Evolutionary conservation across 1,140 invertebrate genomes (phyloP).

Genomic region (Apis dorsata): DNA sequence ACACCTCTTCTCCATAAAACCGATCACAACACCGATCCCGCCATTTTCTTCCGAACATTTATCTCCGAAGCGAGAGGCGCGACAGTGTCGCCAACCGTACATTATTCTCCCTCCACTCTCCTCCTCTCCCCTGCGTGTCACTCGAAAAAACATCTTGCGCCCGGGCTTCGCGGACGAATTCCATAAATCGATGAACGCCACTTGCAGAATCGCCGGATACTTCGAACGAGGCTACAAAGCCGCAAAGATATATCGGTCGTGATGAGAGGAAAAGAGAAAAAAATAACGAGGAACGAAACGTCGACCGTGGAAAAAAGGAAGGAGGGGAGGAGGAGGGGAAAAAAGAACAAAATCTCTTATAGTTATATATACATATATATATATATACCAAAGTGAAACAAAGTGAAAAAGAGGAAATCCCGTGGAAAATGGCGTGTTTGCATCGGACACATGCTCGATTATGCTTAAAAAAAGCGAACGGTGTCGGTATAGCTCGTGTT

Average conservation of each 20-base stretch:
- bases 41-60: slow-evolving; percentile 2
- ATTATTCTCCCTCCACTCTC: background rate
- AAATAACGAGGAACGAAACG: background rate
- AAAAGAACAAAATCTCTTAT: background rate
- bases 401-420: slow-evolving; percentile 16
- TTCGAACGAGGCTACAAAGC: slow-evolving; percentile 14
- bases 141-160: slow-evolving; percentile 29
- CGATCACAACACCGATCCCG: background rate
- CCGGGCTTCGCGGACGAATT: slow-evolving; percentile 27
- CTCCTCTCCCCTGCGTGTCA: background rate
- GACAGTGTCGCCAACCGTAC: slow-evolving; percentile 21
- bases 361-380: too few relatives aligned
- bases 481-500: background rate
- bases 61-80: background rate
- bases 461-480: slow-evolving; percentile 6
- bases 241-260: background rate
- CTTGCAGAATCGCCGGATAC: slow-evolving; percentile 16
- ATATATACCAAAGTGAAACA: background rate
- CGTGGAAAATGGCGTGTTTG: background rate
- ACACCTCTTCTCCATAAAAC: background rate
- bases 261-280: background rate
- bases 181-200: slow-evolving; percentile 41
- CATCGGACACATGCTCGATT: slow-evolving; percentile 4
- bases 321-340: too few relatives aligned
- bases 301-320: background rate